Conservation (phyloP, 2,888 invertebrate species). For the Xanthorhoe spadicearia region DNA sequence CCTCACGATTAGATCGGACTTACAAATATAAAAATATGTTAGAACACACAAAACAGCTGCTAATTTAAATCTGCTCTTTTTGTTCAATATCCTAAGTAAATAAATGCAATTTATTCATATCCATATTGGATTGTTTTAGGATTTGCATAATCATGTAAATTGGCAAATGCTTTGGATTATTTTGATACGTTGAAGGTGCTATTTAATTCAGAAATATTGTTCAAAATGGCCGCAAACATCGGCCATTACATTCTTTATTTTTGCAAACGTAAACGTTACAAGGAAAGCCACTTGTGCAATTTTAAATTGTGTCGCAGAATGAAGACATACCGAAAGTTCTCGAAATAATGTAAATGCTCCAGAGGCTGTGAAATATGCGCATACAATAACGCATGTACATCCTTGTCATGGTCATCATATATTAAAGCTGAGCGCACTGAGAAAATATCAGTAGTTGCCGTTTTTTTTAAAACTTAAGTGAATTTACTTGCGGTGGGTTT, state of each 20-base stretch:
- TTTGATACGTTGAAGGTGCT: too few species aligned
- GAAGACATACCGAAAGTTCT: conserved; percentile 29
- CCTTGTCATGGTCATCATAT: neutral
- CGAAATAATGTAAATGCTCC: conserved; percentile 34
- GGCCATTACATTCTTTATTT: conserved; percentile 13
- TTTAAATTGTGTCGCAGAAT: conserved; percentile 24
- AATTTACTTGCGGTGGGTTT: neutral
- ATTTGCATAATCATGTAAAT: too few species aligned
- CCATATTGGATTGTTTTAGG: too few species aligned
- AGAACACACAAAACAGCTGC: too few species aligned
- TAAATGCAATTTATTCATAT: too few species aligned
- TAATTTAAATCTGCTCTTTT: too few species aligned
- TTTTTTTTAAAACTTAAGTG: too few species aligned
- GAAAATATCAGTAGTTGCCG: too few species aligned
- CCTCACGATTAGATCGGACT: too few species aligned
- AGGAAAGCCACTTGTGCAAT: conserved; percentile 32
- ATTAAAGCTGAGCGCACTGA: neutral
- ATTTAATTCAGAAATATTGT: neutral
- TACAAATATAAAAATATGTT: too few species aligned
- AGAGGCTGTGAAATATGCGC: conserved; percentile 30
- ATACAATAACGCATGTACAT: conserved; percentile 5
- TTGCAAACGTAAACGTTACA: conserved; percentile 22
- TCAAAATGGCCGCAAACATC: neutral
- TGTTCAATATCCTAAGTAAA: too few species aligned
- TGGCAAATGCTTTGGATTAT: too few species aligned